Conservation (phyloP, 2,888 invertebrate species). For the Apoderus coryli region DNA sequence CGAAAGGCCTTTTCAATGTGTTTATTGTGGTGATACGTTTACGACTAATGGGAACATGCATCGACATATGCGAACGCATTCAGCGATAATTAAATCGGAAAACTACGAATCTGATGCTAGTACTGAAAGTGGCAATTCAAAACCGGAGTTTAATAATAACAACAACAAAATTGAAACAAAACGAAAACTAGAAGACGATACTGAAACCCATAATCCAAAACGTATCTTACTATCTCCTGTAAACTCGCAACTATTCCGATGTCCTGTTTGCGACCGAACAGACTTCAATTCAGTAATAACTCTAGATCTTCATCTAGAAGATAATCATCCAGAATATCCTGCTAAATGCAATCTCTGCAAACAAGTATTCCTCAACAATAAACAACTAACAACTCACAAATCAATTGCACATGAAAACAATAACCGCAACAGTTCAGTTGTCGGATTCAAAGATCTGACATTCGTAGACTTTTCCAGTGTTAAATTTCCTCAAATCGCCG, state of each 20-base stretch:
- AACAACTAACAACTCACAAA: constrained; percentile 55
- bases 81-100: constrained; percentile 36
- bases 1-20: constrained; percentile 67
- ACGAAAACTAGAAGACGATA: constrained; percentile 28
- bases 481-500: constrained; percentile 66
- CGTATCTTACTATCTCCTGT: constrained; percentile 19
- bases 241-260: constrained; percentile 31
- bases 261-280: constrained; percentile 47
- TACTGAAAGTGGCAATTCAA: constrained; percentile 29
- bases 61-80: constrained; percentile 62
- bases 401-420: constrained; percentile 40
- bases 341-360: constrained; percentile 58
- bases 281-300: constrained; percentile 44
- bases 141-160: constrained; percentile 31
- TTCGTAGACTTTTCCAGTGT: constrained; percentile 68
- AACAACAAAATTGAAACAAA: constrained; percentile 30
- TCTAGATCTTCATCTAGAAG: constrained; percentile 50
- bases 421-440: constrained; percentile 34
- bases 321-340: constrained; percentile 48
- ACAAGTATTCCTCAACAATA: constrained; percentile 56
- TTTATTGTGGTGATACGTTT: constrained; percentile 64
- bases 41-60: constrained; percentile 81
- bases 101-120: constrained; percentile 48
- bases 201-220: constrained; percentile 21
- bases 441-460: constrained; percentile 55